A percentile compares a stretch with the other conserved stretches of the same genome.
phyloP scores from a whole-genome alignment of 2,113 vertebrate species.

The Sminthopsis crassicaudata region DNA sequence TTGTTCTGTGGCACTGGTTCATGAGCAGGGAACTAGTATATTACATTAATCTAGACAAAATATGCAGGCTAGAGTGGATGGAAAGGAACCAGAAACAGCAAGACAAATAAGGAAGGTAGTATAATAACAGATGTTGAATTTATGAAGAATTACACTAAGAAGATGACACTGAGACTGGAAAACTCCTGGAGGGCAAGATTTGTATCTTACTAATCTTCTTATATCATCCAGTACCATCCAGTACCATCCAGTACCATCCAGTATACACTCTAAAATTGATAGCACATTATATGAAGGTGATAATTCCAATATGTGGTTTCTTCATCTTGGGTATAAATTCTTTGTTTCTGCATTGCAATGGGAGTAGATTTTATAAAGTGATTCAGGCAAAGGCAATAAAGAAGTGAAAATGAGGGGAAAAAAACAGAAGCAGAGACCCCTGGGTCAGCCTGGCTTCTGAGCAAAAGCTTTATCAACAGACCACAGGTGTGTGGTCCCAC shows the following conservation, averaged over 20 bases:
- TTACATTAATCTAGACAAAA: not conserved
- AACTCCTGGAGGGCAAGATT: not conserved
- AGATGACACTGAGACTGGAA: not conserved
- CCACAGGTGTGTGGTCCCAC: constrained; percentile 44
- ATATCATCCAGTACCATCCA: not conserved
- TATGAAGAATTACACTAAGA: not conserved
- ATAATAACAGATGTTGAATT: not conserved
- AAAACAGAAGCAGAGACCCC: constrained; percentile 18
- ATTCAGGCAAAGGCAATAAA: not conserved
- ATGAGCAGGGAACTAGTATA: not conserved
- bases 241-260: not conserved
- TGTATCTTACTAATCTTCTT: not conserved
- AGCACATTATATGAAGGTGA: not conserved
- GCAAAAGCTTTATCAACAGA: constrained; percentile 60
- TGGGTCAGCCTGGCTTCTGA: constrained; percentile 52
- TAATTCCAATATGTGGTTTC: not conserved
- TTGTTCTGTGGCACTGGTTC: not conserved
- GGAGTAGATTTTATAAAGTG: not conserved
- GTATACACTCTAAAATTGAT: not conserved
- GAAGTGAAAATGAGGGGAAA: constrained; percentile 54
- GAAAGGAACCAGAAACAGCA: not conserved
- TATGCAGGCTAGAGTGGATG: not conserved
- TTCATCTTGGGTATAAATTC: not conserved
- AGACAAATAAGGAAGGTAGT: not conserved
- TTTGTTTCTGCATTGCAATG: not conserved